Base-by-base conservation (phyloP, 2,113 vertebrate genomes). In the Noctilio leporinus region DNA sequence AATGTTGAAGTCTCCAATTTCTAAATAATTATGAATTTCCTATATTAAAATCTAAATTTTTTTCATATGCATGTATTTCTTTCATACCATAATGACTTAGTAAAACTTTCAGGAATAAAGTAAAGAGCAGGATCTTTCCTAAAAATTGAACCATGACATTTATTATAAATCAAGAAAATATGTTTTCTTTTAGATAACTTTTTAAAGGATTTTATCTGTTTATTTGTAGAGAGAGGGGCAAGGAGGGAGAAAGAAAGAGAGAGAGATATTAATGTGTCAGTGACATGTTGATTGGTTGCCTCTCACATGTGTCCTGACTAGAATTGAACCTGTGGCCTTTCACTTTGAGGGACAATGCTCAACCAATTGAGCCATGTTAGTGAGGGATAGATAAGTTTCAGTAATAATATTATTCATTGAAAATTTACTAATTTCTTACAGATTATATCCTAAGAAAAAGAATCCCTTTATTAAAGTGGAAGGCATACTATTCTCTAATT, bases 81-180 rank as follows among this genome's bases (percentile, higher is more conserved):
- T 82, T 89, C 17, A 69, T 51, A 59, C 53, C 11, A 91, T 0
- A 62, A 38, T 33, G 47, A 91, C 16, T 72, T 80, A 7, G 4
- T 67, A 26, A 12, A 81, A 92, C 12, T 85, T 85, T 86, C 8
- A 49, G 49, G 80, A 94, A 92, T 88, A 69, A 88, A 95, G 86
- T 45, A 77, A 3, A 17, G 35, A 55, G 24, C 4, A 35, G 4
- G 1, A 49, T 38, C 5, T 82, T 88, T 62, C 35, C 78, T 57
- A 11, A 33, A 92, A 62, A 51, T 33, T 72, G 33, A 94, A 45
- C 8, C 5, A 33, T 33, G n/a, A 53, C 11, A 40, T 69, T 86
- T 77, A 64, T 89, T 40, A 69, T 47, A 78, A 82, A 15, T 65
- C 9, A 77, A 84, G 2, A 24, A 92, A 49, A 69, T 81, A 30